Conservation (phyloP, 1,140 invertebrate species). For the Tribolium madens region DNA sequence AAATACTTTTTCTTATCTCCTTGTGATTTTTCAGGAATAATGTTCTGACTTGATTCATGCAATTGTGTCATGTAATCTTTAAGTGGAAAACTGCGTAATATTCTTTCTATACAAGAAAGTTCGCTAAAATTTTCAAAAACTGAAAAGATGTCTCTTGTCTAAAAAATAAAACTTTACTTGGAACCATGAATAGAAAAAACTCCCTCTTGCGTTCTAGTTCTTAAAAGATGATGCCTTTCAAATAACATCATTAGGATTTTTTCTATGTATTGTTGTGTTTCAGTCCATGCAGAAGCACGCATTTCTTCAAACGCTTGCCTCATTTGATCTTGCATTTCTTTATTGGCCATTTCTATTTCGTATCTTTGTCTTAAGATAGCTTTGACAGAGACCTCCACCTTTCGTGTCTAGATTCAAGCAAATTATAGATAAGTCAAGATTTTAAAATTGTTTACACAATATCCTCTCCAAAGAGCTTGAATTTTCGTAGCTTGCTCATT, state of each 20-base stretch:
- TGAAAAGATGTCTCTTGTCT: not conserved
- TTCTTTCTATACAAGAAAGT: constrained; percentile 52
- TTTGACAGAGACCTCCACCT: not conserved
- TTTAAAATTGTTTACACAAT: constrained; percentile 37
- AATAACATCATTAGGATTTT: constrained; percentile 50
- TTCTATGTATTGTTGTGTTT: constrained; percentile 3
- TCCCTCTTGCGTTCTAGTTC: constrained; percentile 48
- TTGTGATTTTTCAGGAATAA: not conserved
- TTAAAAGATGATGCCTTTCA: constrained; percentile 54
- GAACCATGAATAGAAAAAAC: constrained; percentile 43
- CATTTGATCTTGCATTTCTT: not conserved
- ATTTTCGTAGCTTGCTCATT: constrained; percentile 49
- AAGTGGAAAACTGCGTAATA: constrained; percentile 47
- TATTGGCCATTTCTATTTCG: not conserved
- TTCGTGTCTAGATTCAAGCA: constrained; percentile 20
- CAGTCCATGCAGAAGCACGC: not conserved
- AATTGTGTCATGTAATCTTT: constrained; percentile 51
- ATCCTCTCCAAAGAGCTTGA: constrained; percentile 53
- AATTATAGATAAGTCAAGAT: not conserved
- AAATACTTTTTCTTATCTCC: not conserved
- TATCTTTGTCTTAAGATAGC: not conserved
- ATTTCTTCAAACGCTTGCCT: not conserved
- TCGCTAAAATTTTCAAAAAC: constrained; percentile 49
- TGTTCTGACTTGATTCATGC: not conserved
- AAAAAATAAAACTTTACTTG: constrained; percentile 32